A percentile compares a stretch with the other conserved stretches of the same genome.
Evolutionary conservation across 2,888 invertebrate species (phyloP).

Genomic region (Dorcus parallelipipedus): DNA sequence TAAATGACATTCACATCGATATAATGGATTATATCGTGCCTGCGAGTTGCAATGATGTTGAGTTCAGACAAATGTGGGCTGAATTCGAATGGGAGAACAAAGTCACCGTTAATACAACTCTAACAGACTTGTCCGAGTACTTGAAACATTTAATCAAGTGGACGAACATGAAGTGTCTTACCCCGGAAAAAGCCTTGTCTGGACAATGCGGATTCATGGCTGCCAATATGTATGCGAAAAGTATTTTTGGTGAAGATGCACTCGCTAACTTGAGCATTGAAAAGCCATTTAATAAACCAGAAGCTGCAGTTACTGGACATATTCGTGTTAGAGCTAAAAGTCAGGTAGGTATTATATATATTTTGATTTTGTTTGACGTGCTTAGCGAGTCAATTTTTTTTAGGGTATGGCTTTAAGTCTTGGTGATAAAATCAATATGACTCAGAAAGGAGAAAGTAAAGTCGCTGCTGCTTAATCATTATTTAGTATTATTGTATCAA

Average conservation of each 20-base stretch:
- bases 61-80: constrained; percentile 99
- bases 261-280: constrained; percentile 98
- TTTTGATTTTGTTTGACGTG: constrained; percentile 1
- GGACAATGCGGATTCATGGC: constrained; percentile 99
- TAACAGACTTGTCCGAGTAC: constrained; percentile 91
- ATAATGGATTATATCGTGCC: constrained; percentile 99
- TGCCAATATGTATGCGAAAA: constrained; percentile 97
- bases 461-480: constrained; percentile 39
- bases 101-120: constrained; percentile 69
- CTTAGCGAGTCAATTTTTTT: constrained; percentile 34
- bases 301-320: constrained; percentile 91
- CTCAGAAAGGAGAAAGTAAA: constrained; percentile 69
- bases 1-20: constrained; percentile 99
- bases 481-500: no score
- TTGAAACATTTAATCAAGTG: constrained; percentile 86
- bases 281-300: constrained; percentile 82
- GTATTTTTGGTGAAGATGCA: constrained; percentile 98
- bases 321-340: constrained; percentile 98
- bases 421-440: constrained; percentile 96
- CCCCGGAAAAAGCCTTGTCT: constrained; percentile 93
- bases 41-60: constrained; percentile 88
- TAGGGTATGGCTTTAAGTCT: constrained; percentile 98
- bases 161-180: constrained; percentile 99
- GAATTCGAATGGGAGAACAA: constrained; percentile 99
- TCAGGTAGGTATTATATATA: constrained; percentile 61